phyloP scores from a whole-genome alignment of 2,797 vertebrate genomes.

The Muraenolepis orangiensis region DNA sequence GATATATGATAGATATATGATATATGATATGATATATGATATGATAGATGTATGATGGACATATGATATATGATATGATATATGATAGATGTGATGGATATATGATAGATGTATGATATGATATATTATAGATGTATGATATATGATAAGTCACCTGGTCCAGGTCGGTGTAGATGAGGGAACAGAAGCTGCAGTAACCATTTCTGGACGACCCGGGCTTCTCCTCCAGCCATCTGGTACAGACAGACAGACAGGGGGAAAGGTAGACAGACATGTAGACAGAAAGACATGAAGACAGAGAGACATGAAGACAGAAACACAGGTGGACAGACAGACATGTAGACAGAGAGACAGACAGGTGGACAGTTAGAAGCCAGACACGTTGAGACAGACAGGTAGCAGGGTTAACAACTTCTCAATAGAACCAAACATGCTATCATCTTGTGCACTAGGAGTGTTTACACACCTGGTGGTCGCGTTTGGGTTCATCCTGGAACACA shows the following conservation, averaged over 20 bases:
- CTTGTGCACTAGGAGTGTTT: not conserved
- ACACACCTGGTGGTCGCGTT: constrained; percentile 63
- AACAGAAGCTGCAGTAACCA: constrained; percentile 91
- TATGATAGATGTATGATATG: no score
- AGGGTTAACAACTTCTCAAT: not conserved
- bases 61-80: no score
- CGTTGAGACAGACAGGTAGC: no score
- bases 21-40: no score
- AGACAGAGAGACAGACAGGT: constrained; percentile 10
- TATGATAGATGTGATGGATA: no score
- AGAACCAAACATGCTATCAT: not conserved
- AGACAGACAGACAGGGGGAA: not conserved
- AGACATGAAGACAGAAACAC: not conserved
- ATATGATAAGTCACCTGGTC: constrained; percentile 90
- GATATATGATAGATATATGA: no score
- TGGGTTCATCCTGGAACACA: constrained; percentile 31
- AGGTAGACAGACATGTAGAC: not conserved
- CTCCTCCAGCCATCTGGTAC: constrained; percentile 60
- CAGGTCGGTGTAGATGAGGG: constrained; percentile 81
- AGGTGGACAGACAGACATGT: not conserved
- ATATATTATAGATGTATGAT: no score
- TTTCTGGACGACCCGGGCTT: constrained; percentile 70
- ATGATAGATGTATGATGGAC: no score
- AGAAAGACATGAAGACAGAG: not conserved
- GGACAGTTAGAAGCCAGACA: no score